These are phyloP conservation scores for Eilema depressum DNA, from an alignment of 2,888 invertebrate species.

Conservation along the genomic window DNA sequence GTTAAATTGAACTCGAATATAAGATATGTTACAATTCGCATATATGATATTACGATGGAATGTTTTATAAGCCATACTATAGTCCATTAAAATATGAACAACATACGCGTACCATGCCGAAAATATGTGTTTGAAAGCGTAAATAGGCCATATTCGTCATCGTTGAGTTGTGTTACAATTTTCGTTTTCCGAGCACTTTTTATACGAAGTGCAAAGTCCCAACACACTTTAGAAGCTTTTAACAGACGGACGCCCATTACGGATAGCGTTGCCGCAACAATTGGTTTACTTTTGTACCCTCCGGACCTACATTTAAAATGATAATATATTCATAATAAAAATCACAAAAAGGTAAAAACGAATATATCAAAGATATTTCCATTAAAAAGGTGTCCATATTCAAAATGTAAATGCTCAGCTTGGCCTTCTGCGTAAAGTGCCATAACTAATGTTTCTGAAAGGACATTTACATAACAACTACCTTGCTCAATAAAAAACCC, in stretches of 20 bases:
- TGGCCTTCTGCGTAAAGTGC: conserved; percentile 12
- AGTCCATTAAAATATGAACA: neutral
- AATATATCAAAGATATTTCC: conserved; percentile 15
- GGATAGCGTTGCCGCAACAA: conserved; percentile 7
- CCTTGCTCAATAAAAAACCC: neutral
- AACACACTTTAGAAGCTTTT: conserved; percentile 14
- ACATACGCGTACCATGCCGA: neutral
- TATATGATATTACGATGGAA: neutral
- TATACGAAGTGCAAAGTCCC: conserved; percentile 2
- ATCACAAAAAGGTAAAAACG: conserved; percentile 5
- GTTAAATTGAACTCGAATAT: neutral
- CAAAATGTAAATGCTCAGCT: conserved; percentile 12
- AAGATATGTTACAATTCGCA: neutral
- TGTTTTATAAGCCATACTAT: neutral
- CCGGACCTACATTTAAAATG: conserved; percentile 11
- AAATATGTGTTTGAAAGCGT: neutral
- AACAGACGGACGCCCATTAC: neutral
- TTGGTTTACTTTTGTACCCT: conserved; percentile 8
- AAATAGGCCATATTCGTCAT: neutral
- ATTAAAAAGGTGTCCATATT: conserved; percentile 14
- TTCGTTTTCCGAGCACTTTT: neutral
- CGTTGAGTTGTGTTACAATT: neutral
- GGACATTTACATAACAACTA: conserved; percentile 15
- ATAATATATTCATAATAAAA: conserved; percentile 19
- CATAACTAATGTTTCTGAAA: conserved; percentile 9